phyloP scores from a whole-genome alignment of 2,888 invertebrate genomes.

The Anaspis maculata region DNA sequence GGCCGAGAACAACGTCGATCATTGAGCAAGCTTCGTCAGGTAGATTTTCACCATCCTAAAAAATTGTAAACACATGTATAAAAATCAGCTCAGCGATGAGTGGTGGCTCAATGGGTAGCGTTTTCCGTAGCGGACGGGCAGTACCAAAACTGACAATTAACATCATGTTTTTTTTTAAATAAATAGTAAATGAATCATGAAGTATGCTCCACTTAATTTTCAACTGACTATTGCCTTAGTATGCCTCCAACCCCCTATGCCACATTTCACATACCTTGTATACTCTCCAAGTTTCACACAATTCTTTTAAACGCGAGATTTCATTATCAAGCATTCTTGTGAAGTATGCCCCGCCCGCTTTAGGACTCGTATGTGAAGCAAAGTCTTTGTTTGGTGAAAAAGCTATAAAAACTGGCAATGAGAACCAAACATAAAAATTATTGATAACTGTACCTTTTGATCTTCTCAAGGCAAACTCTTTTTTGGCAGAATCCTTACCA shows the following conservation, averaged over 20 bases:
- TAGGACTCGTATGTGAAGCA: constrained; percentile 22
- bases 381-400: constrained; percentile 14
- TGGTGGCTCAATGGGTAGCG: too few relatives aligned
- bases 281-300: constrained; percentile 50
- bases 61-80: background rate
- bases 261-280: constrained; percentile 29
- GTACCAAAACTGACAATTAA: too few relatives aligned
- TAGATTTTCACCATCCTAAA: constrained; percentile 25
- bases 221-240: too few relatives aligned
- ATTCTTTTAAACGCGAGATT: constrained; percentile 44
- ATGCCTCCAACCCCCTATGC: too few relatives aligned
- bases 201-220: too few relatives aligned
- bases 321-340: constrained; percentile 44
- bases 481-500: constrained; percentile 52
- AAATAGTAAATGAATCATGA: too few relatives aligned
- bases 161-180: too few relatives aligned
- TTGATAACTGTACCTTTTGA: constrained; percentile 17
- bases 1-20: constrained; percentile 66
- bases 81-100: background rate
- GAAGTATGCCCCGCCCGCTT: constrained; percentile 41
- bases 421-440: background rate
- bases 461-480: constrained; percentile 41
- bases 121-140: constrained; percentile 2
- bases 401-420: constrained; percentile 6
- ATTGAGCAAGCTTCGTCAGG: constrained; percentile 50